phyloP scores from a whole-genome alignment of 2,113 vertebrate genomes.

The Raja brachyura region DNA sequence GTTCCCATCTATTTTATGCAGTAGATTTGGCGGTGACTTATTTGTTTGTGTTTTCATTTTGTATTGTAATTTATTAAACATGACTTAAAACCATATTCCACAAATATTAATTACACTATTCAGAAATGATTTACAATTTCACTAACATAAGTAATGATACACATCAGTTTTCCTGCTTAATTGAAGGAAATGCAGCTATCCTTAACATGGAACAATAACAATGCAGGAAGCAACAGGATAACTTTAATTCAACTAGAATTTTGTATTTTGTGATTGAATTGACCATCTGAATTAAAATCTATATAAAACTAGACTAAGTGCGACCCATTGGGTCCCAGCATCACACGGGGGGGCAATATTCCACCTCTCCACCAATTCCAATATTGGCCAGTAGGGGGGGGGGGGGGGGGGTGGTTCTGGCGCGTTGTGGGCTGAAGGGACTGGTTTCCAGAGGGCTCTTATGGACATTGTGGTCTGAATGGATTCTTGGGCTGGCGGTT shows the following conservation, averaged over 20 bases:
- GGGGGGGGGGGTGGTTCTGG: too few species aligned
- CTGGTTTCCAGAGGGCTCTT: too few species aligned
- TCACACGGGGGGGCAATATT: too few species aligned
- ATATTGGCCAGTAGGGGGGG: too few species aligned
- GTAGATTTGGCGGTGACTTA: not conserved
- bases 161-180: slow-evolving; percentile 89
- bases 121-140: slow-evolving; percentile 92
- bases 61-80: slow-evolving; percentile 78
- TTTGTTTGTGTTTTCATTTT: slow-evolving; percentile 69
- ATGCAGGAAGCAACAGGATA: slow-evolving; percentile 2
- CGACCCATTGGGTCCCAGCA: too few species aligned
- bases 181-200: slow-evolving; percentile 69
- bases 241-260: not conserved
- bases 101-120: slow-evolving; percentile 85
- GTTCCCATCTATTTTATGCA: not conserved
- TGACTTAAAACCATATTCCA: slow-evolving; percentile 59
- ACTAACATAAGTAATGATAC: slow-evolving; percentile 94
- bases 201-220: slow-evolving; percentile 44
- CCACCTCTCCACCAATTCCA: too few species aligned
- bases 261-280: not conserved
- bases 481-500: too few species aligned
- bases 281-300: not conserved
- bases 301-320: too few species aligned
- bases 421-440: too few species aligned
- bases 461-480: too few species aligned